phyloP scores from a whole-genome alignment of 2,113 vertebrate species.

The Taxidea taxus region DNA sequence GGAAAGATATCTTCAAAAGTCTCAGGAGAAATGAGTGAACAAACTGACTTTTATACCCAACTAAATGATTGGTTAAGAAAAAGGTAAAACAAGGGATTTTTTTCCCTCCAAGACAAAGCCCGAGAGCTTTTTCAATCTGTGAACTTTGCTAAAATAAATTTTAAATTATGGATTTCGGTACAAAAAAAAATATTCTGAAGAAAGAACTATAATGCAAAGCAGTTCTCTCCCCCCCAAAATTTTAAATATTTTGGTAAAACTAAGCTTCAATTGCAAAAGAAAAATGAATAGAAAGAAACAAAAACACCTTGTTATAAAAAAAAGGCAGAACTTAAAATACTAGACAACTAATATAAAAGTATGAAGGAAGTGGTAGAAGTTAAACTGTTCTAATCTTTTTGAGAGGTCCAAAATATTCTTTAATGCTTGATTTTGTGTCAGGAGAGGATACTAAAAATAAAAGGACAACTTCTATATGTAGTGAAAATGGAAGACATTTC shows the following conservation, averaged over 20 bases:
- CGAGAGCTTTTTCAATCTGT: not conserved
- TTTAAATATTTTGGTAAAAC: not conserved
- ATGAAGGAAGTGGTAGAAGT: not conserved
- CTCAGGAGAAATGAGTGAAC: not conserved
- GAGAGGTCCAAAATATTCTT: not conserved
- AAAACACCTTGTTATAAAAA: not conserved
- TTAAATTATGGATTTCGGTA: not conserved
- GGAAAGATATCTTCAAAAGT: not conserved
- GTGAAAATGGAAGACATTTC: not conserved
- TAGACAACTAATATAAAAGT: not conserved
- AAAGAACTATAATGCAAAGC: not conserved
- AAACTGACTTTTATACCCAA: slow-evolving; percentile 23
- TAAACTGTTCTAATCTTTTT: not conserved
- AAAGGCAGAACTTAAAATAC: not conserved
- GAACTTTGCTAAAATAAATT: slow-evolving; percentile 1
- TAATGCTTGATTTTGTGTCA: not conserved
- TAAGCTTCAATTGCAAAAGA: not conserved
- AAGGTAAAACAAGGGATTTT: not conserved
- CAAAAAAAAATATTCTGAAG: not conserved
- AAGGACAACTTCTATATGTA: not conserved
- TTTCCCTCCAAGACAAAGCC: not conserved
- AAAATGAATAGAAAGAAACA: not conserved
- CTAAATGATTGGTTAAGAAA: not conserved
- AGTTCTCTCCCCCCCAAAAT: not conserved
- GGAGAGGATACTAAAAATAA: not conserved